Base-by-base conservation (phyloP, 2,797 vertebrate genomes). In the Lagodon rhomboides region DNA sequence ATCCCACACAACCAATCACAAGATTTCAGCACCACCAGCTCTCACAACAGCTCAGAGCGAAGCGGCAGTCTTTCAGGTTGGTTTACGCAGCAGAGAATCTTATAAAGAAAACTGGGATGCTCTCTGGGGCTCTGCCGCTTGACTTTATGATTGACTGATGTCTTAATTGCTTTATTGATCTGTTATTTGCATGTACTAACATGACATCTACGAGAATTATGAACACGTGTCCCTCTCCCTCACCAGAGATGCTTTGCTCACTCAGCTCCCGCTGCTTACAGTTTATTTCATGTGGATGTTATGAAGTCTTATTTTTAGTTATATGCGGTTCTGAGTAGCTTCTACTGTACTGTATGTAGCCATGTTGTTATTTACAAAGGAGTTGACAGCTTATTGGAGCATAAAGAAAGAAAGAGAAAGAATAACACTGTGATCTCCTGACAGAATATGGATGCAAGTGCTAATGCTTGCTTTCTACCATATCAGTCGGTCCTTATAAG, bases 21-120 rank as follows among this genome's bases (percentile, higher is more conserved):
- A 97, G 98, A 99, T 98, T 99, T 99, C 98, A 99, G 98, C 98
- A 99, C 98, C 95, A 98, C 97, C 97, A 99, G 98, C 96, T 99
- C 98, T 96, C 97, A 99, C 97, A 99, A 99, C 98, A 99, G 98
- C 97, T 99, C 98, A 91, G 98, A 99, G 94, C 97, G 98, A 96
- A 99, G 98, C 96, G 97, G 98, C 97, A 99, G 98, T 94, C 97
- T 99, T 94, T 99, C 98, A 99, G 98, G 98, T 99, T 97, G 97
- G 98, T 99, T 96, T 93, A 87, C 67, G 72, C 83, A 75, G 86
- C 69, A 55, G 83, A 85, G 87, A 79, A 83, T 80, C 71, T 75
- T 64, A 30, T 56, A 47, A 82, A 86, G 73, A 44, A 70, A 74
- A 74, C 82, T 49, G 77, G 90, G 82, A 88, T 69, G 61, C 73